Base-by-base conservation (phyloP, 2,797 vertebrate genomes). In the Dryobates pubescens region DNA sequence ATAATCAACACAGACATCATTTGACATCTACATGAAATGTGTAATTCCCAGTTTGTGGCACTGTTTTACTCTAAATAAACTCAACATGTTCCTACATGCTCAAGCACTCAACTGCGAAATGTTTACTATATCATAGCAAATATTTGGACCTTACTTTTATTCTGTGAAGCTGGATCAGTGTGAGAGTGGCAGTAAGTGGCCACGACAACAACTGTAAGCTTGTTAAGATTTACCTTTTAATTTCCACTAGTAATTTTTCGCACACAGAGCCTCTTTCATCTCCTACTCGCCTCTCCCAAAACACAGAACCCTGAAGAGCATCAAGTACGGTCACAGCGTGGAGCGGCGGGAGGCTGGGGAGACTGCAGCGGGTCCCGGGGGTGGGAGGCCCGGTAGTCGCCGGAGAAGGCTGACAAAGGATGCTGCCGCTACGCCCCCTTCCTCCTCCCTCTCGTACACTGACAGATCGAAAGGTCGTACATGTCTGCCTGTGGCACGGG, bases 381-480 rank as follows among this genome's bases (percentile, higher is more conserved):
- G 15, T 3, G 34, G n/a, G n/a, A 38, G 27, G 41, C 45, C 4
- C 4, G 26, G 13, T 20, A 4, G 57, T 36, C 30, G 4, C 45
- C 36, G 47, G 30, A 26, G 64, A 17, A 3, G 18, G n/a, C 63
- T 49, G 64, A 93, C 89, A 92, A 88, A 94, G 86, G 89, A 30
- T 22, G 62, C 57, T 30, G 53, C 13, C 8, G 24, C 65, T 8
- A 26, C 43, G 3, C 20, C 10, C n/a, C 22, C 57, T 9, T 17
- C 26, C 30, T 9, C 22, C 74, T 26, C 47, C 71, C 2, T 51
- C 63, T n/a, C 78, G 2, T 2, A 13, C 29, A 7, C 0, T 2
- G 57, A 19, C 26, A 8, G 59, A 64, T 56, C 17, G 10, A 14
- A 36, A 43, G 58, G 27, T 59, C 17, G 47, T 26, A 29, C 24